These are phyloP conservation scores for Nemotelus pantherinus DNA, from an alignment of 2,888 invertebrate genomes.

Conservation along the genomic window DNA sequence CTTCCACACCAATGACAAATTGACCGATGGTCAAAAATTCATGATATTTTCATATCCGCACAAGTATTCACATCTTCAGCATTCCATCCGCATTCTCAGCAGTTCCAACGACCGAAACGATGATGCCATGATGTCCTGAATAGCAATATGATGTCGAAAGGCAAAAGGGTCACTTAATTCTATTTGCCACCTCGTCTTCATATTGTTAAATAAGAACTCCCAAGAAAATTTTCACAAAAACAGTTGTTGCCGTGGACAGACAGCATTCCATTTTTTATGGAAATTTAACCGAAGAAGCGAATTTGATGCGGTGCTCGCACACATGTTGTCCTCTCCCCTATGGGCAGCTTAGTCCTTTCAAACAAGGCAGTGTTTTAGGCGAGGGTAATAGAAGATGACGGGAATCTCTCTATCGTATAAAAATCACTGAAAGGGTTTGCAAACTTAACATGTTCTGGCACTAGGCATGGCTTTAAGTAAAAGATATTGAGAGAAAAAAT, in stretches of 20 bases:
- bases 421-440: constrained; percentile 39
- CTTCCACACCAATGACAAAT: constrained; percentile 36
- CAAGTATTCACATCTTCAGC: not conserved
- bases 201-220: constrained; percentile 42
- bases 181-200: constrained; percentile 44
- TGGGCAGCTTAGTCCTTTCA: not conserved
- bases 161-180: constrained; percentile 43
- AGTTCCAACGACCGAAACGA: not conserved
- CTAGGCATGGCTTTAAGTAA: not conserved
- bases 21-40: constrained; percentile 11
- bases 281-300: constrained; percentile 16
- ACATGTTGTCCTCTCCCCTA: constrained; percentile 23
- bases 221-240: constrained; percentile 9
- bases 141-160: constrained; percentile 36
- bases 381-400: constrained; percentile 14
- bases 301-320: constrained; percentile 13
- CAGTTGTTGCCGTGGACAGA: not conserved
- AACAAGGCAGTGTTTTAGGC: not conserved
- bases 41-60: constrained; percentile 10
- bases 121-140: constrained; percentile 5
- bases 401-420: constrained; percentile 29
- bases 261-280: constrained; percentile 20
- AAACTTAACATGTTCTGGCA: not conserved
- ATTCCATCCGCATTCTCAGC: not conserved
- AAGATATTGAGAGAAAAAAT: constrained; percentile 16